phyloP scores from a whole-genome alignment of 2,888 invertebrate genomes.

The Autographa gamma region DNA sequence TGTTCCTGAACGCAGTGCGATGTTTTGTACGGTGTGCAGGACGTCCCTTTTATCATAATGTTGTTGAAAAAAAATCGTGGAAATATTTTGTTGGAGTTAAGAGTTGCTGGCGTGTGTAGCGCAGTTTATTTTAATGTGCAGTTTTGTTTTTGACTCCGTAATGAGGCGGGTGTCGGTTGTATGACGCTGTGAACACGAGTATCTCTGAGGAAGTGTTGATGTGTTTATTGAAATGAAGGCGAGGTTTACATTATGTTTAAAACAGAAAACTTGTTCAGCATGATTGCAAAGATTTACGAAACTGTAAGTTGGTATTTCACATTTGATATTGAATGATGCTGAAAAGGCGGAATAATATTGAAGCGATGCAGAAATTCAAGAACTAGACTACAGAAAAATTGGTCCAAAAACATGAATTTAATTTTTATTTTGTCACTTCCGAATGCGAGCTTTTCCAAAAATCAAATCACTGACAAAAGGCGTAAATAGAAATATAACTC shows the following conservation, averaged over 20 bases:
- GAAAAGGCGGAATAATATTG: too few species aligned
- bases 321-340: too few species aligned
- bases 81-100: conserved; percentile 55
- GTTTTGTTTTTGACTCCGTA: conserved; percentile 55
- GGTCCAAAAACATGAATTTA: too few species aligned
- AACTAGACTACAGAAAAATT: too few species aligned
- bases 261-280: not conserved
- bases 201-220: conserved; percentile 2
- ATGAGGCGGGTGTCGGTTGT: conserved; percentile 37
- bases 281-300: not conserved
- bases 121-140: conserved; percentile 50
- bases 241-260: not conserved
- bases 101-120: conserved; percentile 48
- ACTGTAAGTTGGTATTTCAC: not conserved
- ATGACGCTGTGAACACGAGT: conserved; percentile 6
- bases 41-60: conserved; percentile 57
- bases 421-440: too few species aligned
- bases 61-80: conserved; percentile 41
- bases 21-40: conserved; percentile 48
- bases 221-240: conserved; percentile 1
- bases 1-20: conserved; percentile 50
- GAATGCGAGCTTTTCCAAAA: not conserved
- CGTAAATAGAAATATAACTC: not conserved
- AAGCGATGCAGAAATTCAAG: too few species aligned
- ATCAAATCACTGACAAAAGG: not conserved